Evolutionary conservation across 2,113 vertebrate species (phyloP).

Genomic region (Colius striatus): DNA sequence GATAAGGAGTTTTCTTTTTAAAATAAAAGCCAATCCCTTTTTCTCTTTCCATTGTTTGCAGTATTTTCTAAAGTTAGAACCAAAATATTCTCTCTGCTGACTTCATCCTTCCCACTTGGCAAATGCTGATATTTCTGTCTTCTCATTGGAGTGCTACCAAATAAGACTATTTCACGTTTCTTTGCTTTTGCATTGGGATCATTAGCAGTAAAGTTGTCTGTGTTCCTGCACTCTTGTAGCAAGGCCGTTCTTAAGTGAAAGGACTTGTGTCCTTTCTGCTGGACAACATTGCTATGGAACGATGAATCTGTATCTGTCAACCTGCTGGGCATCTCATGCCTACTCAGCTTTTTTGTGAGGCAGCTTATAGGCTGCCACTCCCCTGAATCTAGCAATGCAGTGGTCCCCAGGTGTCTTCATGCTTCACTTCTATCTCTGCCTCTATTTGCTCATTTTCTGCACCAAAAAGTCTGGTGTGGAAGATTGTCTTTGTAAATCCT

Average conservation of each 20-base stretch:
- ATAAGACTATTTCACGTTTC: constrained; percentile 37
- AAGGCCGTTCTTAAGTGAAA: not conserved
- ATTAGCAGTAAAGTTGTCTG: not conserved
- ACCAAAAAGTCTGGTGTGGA: not conserved
- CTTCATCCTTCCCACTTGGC: constrained; percentile 56
- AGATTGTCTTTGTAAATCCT: not conserved
- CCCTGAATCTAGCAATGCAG: not conserved
- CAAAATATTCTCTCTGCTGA: constrained; percentile 55
- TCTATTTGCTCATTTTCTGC: not conserved
- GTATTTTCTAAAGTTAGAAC: constrained; percentile 63
- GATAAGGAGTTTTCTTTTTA: constrained; percentile 22
- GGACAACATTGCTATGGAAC: not conserved
- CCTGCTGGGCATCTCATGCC: not conserved
- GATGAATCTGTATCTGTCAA: not conserved
- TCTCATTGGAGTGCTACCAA: constrained; percentile 20
- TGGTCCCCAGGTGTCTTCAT: not conserved
- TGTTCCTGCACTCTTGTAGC: not conserved
- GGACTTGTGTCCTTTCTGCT: not conserved
- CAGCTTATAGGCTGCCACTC: not conserved
- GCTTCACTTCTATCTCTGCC: not conserved
- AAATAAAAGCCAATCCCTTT: not conserved
- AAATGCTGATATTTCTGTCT: constrained; percentile 3
- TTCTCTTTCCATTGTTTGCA: constrained; percentile 53
- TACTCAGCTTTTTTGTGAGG: not conserved
- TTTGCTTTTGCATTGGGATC: not conserved